Conservation (phyloP, 2,797 vertebrate genomes). For the Rhabdophis nuchalis region DNA sequence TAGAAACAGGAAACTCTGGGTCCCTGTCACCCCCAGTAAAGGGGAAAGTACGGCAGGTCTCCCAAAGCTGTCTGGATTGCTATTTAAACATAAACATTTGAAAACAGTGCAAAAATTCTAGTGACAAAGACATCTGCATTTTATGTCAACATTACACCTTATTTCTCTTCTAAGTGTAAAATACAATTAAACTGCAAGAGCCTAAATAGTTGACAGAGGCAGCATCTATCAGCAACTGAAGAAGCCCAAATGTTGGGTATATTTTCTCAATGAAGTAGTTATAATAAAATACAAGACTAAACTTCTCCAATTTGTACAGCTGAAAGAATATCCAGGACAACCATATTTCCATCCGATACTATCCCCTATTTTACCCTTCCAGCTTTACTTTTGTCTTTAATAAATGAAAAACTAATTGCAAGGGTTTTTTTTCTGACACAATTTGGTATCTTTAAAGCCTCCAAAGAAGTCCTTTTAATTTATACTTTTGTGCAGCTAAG, state of each 20-base stretch:
- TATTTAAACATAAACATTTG: not conserved
- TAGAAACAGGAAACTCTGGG: not conserved
- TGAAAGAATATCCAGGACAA: not conserved
- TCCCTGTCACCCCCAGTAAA: not conserved
- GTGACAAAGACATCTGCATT: not conserved
- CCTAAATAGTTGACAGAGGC: not conserved
- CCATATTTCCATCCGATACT: not conserved
- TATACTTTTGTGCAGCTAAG: not conserved
- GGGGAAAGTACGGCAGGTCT: not conserved
- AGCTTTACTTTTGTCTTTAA: not conserved
- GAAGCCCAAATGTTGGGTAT: not conserved
- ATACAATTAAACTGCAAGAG: not conserved
- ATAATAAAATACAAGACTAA: not conserved
- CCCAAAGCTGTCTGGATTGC: not conserved
- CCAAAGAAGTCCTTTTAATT: not conserved
- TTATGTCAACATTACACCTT: not conserved
- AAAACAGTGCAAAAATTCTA: not conserved
- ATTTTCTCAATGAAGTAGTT: not conserved
- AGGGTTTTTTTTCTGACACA: not conserved
- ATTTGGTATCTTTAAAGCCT: not conserved
- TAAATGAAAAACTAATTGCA: not conserved
- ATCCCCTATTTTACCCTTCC: not conserved
- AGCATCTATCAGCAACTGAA: not conserved
- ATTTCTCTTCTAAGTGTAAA: not conserved
- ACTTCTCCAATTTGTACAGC: not conserved